Conservation (phyloP, 1,140 invertebrate species). For the Lucilia cuprina region DNA sequence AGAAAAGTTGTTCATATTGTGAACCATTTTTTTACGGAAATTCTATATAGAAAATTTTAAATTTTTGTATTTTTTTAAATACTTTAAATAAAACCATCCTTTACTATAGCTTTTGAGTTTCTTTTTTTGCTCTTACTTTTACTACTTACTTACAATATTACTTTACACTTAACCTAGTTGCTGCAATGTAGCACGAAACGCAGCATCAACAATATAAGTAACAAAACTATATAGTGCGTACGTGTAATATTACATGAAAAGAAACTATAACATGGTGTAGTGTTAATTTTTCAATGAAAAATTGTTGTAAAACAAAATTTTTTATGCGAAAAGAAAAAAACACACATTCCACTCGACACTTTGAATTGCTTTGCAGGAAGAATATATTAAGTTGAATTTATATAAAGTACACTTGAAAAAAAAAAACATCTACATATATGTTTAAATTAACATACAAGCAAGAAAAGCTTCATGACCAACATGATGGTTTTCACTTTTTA, state of each 20-base stretch:
- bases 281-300: background rate
- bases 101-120: background rate
- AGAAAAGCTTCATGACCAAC: background rate
- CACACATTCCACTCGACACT: background rate
- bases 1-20: no score
- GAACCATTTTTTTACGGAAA: no score
- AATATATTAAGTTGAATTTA: background rate
- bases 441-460: background rate
- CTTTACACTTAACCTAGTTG: background rate
- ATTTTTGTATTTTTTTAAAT: background rate
- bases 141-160: background rate
- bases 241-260: background rate
- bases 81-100: background rate
- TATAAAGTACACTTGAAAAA: background rate
- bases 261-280: background rate
- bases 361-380: background rate
- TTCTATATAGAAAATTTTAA: no score
- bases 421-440: no score
- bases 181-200: background rate
- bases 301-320: background rate
- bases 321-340: no score
- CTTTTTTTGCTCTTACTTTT: background rate
- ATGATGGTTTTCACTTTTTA: background rate
- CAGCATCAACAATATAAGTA: no score
- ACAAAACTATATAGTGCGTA: background rate